Base-by-base conservation (phyloP, 2,797 vertebrate species). In the Acrossocheilus wenchowensis region DNA sequence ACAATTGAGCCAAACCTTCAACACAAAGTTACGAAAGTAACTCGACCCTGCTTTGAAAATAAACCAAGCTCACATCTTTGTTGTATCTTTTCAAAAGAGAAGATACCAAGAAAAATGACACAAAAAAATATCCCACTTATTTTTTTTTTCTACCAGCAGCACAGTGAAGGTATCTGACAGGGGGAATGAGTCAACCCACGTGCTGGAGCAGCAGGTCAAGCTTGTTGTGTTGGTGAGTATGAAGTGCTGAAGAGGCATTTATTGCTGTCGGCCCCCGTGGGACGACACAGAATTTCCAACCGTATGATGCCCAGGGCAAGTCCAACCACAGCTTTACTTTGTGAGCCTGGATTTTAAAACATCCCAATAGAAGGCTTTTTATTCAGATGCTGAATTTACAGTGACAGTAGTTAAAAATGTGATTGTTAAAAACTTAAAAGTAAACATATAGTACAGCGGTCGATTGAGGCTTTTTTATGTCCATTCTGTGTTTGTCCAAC, bases 381-480 rank as follows among this genome's bases (percentile, higher is more conserved):
- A 89, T 89, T 92, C 82, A 86, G 81, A 83, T 69, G 52, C 78
- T 74, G 54, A 77, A 86, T 86, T 90, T 81, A 87, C 82, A 69
- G 39, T 88, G 57, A 88, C 71, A 87, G 83, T 87, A 87, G 68
- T 71, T 89, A 81, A 91, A 74, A 88, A 52, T 50, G 73, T 48
- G 17, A 72, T 64, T 36, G 77, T 39, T 82, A 50, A 41, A 88
- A 75, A 82, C 3, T 39, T 74, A 74, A 85, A 87, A 84, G 66
- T 82, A 87, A 57, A 74, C 74, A 82, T 48, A 9, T 23, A 83
- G 85, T 78, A 78, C 50, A 86, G 43, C 60, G 43, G 62, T 88
- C 10, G 12, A 41, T 39, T 80, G 75, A 75, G 69, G 52, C 36
- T 84, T 77, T 34, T 68, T 89, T 45, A 2, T 45, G 43, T 48